phyloP scores from a whole-genome alignment of 2,888 invertebrate species.

The Rhagophthalmus giganteus region DNA sequence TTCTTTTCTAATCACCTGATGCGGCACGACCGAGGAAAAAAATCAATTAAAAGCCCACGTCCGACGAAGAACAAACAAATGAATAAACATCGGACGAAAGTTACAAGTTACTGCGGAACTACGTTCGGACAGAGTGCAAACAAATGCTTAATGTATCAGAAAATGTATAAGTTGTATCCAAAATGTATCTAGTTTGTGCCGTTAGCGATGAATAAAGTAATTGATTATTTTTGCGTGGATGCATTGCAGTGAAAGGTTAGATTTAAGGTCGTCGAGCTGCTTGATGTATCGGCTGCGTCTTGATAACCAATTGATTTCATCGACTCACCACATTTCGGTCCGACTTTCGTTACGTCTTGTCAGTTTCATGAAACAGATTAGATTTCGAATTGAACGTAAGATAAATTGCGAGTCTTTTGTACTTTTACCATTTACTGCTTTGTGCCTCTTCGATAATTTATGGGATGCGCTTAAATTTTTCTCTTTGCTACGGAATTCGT shows the following conservation, averaged over 20 bases:
- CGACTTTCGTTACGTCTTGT: constrained; percentile 47
- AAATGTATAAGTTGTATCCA: constrained; percentile 16
- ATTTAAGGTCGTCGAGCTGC: constrained; percentile 38
- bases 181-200: constrained; percentile 25
- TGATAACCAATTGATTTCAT: constrained; percentile 49
- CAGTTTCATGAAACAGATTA: constrained; percentile 48
- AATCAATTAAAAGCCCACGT: neutral
- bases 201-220: constrained; percentile 36
- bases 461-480: constrained; percentile 16
- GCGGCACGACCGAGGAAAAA: no score
- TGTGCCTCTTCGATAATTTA: constrained; percentile 28
- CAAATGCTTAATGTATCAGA: constrained; percentile 11
- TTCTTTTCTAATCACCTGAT: no score
- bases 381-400: constrained; percentile 47
- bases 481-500: constrained; percentile 4
- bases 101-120: neutral
- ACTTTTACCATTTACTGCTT: constrained; percentile 36
- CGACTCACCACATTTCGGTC: constrained; percentile 45
- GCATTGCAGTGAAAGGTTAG: constrained; percentile 33
- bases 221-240: constrained; percentile 36
- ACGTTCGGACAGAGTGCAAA: neutral
- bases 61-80: neutral
- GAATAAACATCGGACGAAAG: neutral
- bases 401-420: constrained; percentile 47
- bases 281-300: constrained; percentile 44